Percentiles rank a stretch among this genome's conserved stretches.
Conservation (phyloP, 1,140 invertebrate genomes). For the Euborellia annulipes region DNA sequence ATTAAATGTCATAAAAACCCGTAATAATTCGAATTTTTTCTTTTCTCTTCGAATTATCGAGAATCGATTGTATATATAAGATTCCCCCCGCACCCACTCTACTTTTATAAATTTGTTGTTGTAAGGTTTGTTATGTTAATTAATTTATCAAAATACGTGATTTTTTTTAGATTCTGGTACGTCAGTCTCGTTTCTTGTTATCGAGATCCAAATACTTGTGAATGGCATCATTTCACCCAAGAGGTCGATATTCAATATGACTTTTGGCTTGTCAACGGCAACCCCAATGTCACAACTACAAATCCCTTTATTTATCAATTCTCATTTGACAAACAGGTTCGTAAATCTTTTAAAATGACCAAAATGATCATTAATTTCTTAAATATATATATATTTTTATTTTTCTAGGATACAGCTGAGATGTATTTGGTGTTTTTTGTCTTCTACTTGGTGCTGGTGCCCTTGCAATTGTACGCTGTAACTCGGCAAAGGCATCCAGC, state of each 20-base stretch:
- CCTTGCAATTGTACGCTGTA: conserved; percentile 80
- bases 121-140: too few relatives aligned
- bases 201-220: conserved; percentile 56
- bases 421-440: conserved; percentile 80
- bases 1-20: too few relatives aligned
- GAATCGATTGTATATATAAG: too few relatives aligned
- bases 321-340: conserved; percentile 78
- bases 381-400: conserved; percentile 3
- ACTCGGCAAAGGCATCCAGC: conserved; percentile 75
- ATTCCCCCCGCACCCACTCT: conserved; percentile 3
- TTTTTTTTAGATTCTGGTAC: conserved; percentile 76
- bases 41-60: too few relatives aligned
- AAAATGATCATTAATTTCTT: conserved; percentile 4
- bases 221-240: conserved; percentile 59
- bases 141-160: too few relatives aligned
- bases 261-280: conserved; percentile 91
- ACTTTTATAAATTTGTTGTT: conserved; percentile 4
- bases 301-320: conserved; percentile 89
- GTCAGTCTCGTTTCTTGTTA: conserved; percentile 86
- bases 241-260: conserved; percentile 60
- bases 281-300: conserved; percentile 63
- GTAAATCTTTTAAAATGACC: background rate
- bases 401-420: conserved; percentile 66
- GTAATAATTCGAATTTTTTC: too few relatives aligned
- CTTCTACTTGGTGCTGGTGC: conserved; percentile 71